A percentile compares a stretch with the other conserved stretches of the same genome.
These are phyloP conservation scores for Pycnomerus fuliginosus DNA, from an alignment of 2,888 invertebrate genomes.

Conservation along the genomic window DNA sequence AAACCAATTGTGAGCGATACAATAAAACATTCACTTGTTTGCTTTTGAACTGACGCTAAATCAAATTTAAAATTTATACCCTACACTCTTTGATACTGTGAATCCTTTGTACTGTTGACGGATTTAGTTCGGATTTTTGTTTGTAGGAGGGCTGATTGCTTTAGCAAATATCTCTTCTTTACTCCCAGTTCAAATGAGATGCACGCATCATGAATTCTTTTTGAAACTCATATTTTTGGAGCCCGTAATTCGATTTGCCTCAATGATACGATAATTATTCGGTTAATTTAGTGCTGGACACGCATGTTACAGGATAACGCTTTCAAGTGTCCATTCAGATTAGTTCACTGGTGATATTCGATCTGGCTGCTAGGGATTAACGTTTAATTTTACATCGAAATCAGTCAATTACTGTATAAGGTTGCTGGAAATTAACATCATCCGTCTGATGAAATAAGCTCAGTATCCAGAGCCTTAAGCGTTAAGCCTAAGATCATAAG, in stretches of 20 bases:
- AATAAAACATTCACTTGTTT: conserved; percentile 50
- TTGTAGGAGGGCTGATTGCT: conserved; percentile 48
- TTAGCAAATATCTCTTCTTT: conserved; percentile 44
- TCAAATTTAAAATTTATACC: conserved; percentile 53
- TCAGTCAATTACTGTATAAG: too few species aligned
- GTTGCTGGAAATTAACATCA: too few species aligned
- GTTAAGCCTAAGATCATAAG: too few species aligned
- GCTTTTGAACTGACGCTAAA: conserved; percentile 48
- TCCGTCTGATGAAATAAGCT: too few species aligned
- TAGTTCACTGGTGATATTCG: conserved; percentile 20
- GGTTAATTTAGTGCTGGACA: conserved; percentile 15
- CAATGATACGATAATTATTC: conserved; percentile 3
- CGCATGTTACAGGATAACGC: conserved; percentile 18
- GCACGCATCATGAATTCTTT: conserved; percentile 5
- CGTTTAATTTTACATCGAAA: conserved; percentile 10
- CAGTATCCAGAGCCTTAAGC: too few species aligned
- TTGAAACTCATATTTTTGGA: neutral
- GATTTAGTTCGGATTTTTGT: conserved; percentile 49
- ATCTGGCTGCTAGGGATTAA: conserved; percentile 14
- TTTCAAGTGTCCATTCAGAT: conserved; percentile 24
- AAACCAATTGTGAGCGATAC: conserved; percentile 50
- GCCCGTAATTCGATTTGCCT: neutral
- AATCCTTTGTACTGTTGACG: conserved; percentile 46
- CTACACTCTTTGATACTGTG: conserved; percentile 47
- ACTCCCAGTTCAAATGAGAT: conserved; percentile 13